Base-by-base conservation (phyloP, 1,140 invertebrate species). In the Phymorhynchus buccinoides region DNA sequence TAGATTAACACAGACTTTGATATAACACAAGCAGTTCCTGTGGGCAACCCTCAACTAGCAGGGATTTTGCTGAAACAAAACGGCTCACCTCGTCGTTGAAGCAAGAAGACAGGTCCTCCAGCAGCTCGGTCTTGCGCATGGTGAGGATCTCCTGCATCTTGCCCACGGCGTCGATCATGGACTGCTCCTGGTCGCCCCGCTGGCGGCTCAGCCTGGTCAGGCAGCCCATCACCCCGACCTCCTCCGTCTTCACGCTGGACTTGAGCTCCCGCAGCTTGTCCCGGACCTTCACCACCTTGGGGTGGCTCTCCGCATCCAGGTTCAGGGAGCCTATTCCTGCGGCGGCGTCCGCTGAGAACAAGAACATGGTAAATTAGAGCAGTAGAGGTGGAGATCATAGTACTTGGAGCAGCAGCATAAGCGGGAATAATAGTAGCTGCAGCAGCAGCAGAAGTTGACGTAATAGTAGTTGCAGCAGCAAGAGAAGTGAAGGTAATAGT, bases 61-160 rank as follows among this genome's bases (percentile, higher is more conserved):
- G n/a, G n/a, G n/a, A n/a, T n/a, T n/a, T n/a, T n/a, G n/a, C n/a
- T n/a, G n/a, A n/a, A n/a, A n/a, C n/a, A n/a, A n/a, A n/a, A n/a
- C n/a, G n/a, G 27, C 75, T 12, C 75, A 79, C 77, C 68, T 84
- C 83, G 14, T 84, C 73, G 39, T 30, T 77, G 30, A 78, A 79
- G 32, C 48, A 77, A 1, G 37, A 37, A 3, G 42, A 52, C 3
- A 84, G 35, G 9, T 84, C 66, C 39, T 84, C 83, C 32, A 84
- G 42, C 1, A 84, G 83, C 48, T 79, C 71, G 30, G 75, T 52
- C 52, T 84, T 84, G 27, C 83, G 42, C 41, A 44, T 73, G 44
- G 41, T 48, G 35, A 84, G 42, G 37, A 84, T 39, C 32, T 73
- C 68, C 42, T 84, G 68, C 44, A 84, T 30, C 37, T 84, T 84